Conservation (phyloP, 2,113 vertebrate species). For the Notarius quadriscutis region DNA sequence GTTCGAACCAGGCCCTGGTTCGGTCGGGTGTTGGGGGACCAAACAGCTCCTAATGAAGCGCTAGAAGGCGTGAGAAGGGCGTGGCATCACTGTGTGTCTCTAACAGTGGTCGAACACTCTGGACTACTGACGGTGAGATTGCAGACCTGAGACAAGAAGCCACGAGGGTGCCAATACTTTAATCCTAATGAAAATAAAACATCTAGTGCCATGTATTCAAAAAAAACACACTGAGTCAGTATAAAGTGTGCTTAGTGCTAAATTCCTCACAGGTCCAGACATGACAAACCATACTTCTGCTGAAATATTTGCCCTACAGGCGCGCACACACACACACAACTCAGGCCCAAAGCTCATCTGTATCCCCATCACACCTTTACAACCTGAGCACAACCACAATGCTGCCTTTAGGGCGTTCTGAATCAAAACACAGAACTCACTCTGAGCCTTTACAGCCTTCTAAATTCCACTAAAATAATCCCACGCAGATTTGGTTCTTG, state of each 20-base stretch:
- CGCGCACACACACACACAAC: neutral
- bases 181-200: neutral
- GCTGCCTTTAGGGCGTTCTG: neutral
- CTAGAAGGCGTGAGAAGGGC: neutral
- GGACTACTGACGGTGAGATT: neutral
- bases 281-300: neutral
- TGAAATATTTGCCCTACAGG: neutral
- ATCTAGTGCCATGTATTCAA: too few species aligned
- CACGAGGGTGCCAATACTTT: neutral
- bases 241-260: neutral
- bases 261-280: neutral
- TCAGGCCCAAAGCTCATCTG: neutral
- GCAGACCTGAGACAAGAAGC: neutral
- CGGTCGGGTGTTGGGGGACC: too few species aligned
- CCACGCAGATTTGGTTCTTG: neutral
- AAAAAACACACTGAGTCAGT: neutral
- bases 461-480: neutral
- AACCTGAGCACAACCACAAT: neutral
- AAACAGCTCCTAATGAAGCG: too few species aligned
- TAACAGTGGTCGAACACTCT: neutral
- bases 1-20: too few species aligned
- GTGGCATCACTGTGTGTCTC: neutral
- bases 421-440: neutral
- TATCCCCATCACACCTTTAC: neutral
- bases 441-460: neutral